Conservation (phyloP, 2,888 invertebrate species). For the Philonicus albiceps region DNA sequence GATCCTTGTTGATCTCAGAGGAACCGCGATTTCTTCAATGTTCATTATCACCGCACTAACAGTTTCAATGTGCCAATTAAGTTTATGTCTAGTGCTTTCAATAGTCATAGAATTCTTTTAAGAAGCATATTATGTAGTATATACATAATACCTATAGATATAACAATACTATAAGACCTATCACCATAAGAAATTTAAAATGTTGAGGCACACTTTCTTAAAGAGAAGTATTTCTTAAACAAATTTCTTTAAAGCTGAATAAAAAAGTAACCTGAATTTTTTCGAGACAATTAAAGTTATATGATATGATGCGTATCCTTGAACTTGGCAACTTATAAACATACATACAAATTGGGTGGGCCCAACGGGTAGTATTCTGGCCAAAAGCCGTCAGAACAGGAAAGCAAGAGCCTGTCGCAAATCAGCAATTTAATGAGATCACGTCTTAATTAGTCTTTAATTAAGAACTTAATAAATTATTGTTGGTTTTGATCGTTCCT, state of each 20-base stretch:
- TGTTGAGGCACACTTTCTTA: too few species aligned
- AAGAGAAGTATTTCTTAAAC: too few species aligned
- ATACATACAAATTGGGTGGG: neutral
- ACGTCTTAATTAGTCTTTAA: constrained; percentile 44
- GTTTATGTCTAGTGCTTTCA: too few species aligned
- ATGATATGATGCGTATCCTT: neutral
- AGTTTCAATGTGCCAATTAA: too few species aligned
- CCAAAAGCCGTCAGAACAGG: neutral
- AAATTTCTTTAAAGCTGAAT: neutral
- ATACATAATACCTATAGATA: too few species aligned
- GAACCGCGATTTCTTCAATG: too few species aligned
- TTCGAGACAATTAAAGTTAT: neutral
- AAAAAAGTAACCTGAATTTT: neutral
- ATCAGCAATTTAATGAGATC: constrained; percentile 44
- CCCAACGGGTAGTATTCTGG: neutral
- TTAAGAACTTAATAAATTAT: constrained; percentile 44
- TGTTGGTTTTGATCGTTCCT: constrained; percentile 36
- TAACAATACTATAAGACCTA: too few species aligned
- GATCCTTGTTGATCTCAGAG: too few species aligned
- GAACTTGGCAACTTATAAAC: neutral
- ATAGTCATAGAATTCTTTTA: too few species aligned
- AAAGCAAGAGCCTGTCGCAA: constrained; percentile 22
- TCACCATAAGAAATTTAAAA: too few species aligned
- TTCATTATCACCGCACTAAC: too few species aligned
- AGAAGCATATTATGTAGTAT: too few species aligned